Evolutionary conservation across 2,797 vertebrate genomes (phyloP), one percentile per base, ranked within the genome.

Genomic region (Salmo trutta): DNA sequence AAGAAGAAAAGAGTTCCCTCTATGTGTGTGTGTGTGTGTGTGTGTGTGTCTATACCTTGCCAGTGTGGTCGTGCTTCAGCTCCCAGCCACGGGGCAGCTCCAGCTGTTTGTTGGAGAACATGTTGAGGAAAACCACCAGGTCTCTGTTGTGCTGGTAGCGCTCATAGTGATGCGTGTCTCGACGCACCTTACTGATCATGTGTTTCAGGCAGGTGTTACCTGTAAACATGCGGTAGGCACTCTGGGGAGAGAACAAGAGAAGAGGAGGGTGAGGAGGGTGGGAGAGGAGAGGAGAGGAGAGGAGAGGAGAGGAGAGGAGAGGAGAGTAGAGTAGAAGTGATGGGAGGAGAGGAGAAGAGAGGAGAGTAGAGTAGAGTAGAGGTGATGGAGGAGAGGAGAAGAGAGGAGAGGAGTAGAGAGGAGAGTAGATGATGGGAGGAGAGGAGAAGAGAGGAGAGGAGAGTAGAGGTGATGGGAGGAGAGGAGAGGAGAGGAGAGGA

Each of bases 61-160:
- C 96, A 74, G 97, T 96, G 78, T 98, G 96, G 87, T 98, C 97
- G 0, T 97, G 96, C 82, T 98, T 98, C 97, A 98, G 97, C 79
- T 98, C 97, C 97, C 97, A 98, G 17, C 97, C 97, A 77, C 97
- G 87, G 0, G 97, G 97, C 79, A 98, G 92, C 91, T 98, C 97
- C 90, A 98, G 93, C 86, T 97, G 97, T 79, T 96, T 98, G 93
- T 98, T 98, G 29, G 96, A 91, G 47, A 98, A 97, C 93, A 96
- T 94, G 91, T 98, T 98, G 91, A 98, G 95, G 92, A 98, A 98
- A 83, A 94, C 94, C 88, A 98, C 97, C 76, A 98, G 91, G 83
- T 98, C 97, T 2, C 97, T 91, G 85, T 98, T 98, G 87, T 98
- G 97, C 93, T 98, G 97, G 93, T 98, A 98, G 87, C 97, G 96